Evolutionary conservation across 35 echinoderm and acorn worm genomes (phyloP).

Genomic region (Nesometra sesokonis): DNA sequence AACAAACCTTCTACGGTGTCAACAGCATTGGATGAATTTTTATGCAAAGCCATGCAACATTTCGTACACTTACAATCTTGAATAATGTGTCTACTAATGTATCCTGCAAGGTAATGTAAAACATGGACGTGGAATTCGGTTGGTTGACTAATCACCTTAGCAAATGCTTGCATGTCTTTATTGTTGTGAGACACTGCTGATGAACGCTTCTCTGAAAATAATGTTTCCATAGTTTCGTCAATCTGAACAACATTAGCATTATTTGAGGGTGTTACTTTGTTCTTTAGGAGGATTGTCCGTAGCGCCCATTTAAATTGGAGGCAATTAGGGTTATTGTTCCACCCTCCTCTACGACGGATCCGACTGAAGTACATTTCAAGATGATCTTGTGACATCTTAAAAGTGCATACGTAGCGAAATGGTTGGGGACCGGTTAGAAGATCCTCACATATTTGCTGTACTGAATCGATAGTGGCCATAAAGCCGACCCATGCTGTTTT

Average conservation of each 20-base stretch:
- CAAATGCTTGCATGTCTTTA: no score
- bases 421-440: conserved; percentile 17
- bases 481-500: conserved; percentile 32
- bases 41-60: conserved; percentile 54
- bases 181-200: no score
- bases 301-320: conserved; percentile 37
- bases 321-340: conserved; percentile 71
- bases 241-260: no score
- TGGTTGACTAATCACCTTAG: no score
- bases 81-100: conserved; percentile 31
- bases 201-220: no score
- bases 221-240: no score
- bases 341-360: conserved; percentile 38
- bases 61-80: conserved; percentile 44
- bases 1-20: conserved; percentile 5
- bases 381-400: conserved; percentile 54
- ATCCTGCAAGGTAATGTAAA: conserved; percentile 49
- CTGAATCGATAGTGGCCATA: conserved; percentile 23
- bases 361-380: conserved; percentile 51
- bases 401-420: conserved; percentile 23
- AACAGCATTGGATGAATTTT: conserved; percentile 6
- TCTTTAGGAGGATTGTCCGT: conserved; percentile 38
- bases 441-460: conserved; percentile 25
- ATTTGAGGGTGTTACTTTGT: conserved; percentile 39
- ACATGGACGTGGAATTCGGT: conserved; percentile 49